Evolutionary conservation across 2,888 invertebrate species (phyloP).

Genomic region (Acleris cristana): DNA sequence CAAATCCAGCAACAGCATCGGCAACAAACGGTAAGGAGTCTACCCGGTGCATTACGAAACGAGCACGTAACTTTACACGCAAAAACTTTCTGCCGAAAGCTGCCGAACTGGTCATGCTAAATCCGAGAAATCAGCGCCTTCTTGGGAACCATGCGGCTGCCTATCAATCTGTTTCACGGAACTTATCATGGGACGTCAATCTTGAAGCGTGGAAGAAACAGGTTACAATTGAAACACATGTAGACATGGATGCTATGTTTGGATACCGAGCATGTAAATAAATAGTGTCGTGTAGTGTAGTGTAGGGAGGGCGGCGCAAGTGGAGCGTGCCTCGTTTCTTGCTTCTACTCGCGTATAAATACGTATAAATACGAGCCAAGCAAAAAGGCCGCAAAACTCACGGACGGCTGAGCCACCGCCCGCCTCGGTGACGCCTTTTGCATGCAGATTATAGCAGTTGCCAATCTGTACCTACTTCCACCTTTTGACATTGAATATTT

Average conservation of each 20-base stretch:
- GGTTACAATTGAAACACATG: constrained; percentile 52
- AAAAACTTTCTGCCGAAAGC: constrained; percentile 77
- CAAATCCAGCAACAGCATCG: constrained; percentile 41
- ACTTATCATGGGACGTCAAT: constrained; percentile 28
- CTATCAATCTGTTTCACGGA: constrained; percentile 31
- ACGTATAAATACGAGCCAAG: constrained; percentile 62
- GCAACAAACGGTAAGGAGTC: constrained; percentile 43
- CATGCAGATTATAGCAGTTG: constrained; percentile 41
- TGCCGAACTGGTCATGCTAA: constrained; percentile 71
- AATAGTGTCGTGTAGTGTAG: constrained; percentile 49
- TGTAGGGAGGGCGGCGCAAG: constrained; percentile 60
- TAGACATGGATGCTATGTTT: constrained; percentile 34
- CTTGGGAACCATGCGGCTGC: constrained; percentile 56
- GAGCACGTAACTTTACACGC: constrained; percentile 54
- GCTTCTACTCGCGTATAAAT: constrained; percentile 61
- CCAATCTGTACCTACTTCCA: constrained; percentile 13
- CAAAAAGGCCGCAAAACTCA: constrained; percentile 67
- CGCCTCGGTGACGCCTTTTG: constrained; percentile 43
- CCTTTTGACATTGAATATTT: constrained; percentile 8
- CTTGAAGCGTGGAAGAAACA: constrained; percentile 54
- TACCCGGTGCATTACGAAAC: constrained; percentile 57
- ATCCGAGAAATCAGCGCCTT: constrained; percentile 73
- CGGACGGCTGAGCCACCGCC: constrained; percentile 60
- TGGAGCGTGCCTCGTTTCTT: constrained; percentile 72
- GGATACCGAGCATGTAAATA: constrained; percentile 44